A percentile compares a stretch with the other conserved stretches of the same genome.
Evolutionary conservation across 2,888 invertebrate species (phyloP).

Genomic region (Lasioglossum oenotherae): DNA sequence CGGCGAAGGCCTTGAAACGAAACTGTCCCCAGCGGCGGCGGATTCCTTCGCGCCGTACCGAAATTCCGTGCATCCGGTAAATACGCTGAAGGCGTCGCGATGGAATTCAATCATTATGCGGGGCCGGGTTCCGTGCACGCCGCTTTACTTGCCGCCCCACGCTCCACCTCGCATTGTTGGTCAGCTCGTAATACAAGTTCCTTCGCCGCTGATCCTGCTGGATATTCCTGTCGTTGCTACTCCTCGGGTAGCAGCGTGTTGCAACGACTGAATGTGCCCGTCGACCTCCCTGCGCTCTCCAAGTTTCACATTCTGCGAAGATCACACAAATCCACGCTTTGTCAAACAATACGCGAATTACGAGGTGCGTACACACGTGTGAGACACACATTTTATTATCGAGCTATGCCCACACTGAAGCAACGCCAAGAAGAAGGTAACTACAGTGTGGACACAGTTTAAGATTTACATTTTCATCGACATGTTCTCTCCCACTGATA

Average conservation of each 20-base stretch:
- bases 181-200: slow-evolving; percentile 62
- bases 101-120: slow-evolving; percentile 77
- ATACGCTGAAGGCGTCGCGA: slow-evolving; percentile 73
- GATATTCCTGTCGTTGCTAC: slow-evolving; percentile 55
- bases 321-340: neutral
- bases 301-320: neutral
- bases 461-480: no score
- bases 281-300: slow-evolving; percentile 25
- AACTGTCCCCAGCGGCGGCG: slow-evolving; percentile 64
- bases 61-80: slow-evolving; percentile 71
- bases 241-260: neutral
- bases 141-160: slow-evolving; percentile 58
- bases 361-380: neutral
- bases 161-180: slow-evolving; percentile 66
- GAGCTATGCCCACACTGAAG: neutral
- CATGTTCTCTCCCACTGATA: no score
- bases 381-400: neutral
- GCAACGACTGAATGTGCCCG: slow-evolving; percentile 19
- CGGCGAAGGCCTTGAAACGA: slow-evolving; percentile 51
- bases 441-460: no score
- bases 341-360: neutral
- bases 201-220: slow-evolving; percentile 57
- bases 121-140: slow-evolving; percentile 54
- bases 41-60: slow-evolving; percentile 66
- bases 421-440: no score